These are phyloP conservation scores for Taenioides sp. DNA, from an alignment of 2,797 vertebrate genomes.

Conservation along the genomic window DNA sequence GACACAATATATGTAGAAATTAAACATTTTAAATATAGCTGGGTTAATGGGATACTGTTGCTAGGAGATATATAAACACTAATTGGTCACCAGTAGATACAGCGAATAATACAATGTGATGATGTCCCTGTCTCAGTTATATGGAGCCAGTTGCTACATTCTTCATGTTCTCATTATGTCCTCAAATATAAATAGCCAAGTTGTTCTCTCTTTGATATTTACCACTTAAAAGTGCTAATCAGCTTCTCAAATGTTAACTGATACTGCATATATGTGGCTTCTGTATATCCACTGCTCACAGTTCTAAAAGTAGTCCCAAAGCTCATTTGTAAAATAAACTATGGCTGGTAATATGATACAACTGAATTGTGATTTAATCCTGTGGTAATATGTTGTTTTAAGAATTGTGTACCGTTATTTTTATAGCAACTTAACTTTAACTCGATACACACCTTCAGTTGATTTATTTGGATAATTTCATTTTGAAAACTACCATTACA, in stretches of 20 bases:
- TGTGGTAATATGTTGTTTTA: too few relatives aligned
- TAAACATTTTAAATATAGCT: conserved; percentile 2
- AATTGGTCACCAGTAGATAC: not conserved
- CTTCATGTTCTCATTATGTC: not conserved
- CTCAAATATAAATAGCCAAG: not conserved
- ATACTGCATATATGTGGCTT: not conserved
- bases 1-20: not conserved
- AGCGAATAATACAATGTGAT: not conserved
- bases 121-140: not conserved
- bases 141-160: not conserved
- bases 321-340: too few relatives aligned
- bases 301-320: too few relatives aligned
- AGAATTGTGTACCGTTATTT: too few relatives aligned
- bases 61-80: conserved; percentile 20
- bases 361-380: too few relatives aligned
- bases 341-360: too few relatives aligned
- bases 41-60: conserved; percentile 21
- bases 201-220: not conserved
- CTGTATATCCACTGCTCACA: not conserved
- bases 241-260: not conserved
- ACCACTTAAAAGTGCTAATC: too few relatives aligned
- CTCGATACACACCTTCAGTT: too few relatives aligned
- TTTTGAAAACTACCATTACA: too few relatives aligned
- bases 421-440: too few relatives aligned
- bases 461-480: too few relatives aligned